These are phyloP conservation scores for Xanthia togata DNA, from an alignment of 2,888 invertebrate genomes.

Conservation along the genomic window DNA sequence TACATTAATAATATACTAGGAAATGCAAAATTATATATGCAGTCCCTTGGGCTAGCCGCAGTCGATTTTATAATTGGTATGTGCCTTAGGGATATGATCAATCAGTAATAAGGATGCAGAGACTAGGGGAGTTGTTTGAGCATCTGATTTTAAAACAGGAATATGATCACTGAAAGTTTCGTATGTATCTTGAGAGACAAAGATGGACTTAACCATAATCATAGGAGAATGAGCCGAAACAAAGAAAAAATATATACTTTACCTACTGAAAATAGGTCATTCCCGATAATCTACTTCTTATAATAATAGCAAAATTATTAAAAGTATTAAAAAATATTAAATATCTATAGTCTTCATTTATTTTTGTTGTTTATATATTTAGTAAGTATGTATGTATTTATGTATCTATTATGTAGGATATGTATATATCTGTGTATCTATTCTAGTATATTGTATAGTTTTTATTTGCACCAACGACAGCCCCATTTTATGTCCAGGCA, in stretches of 20 bases:
- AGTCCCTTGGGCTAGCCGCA: slow-evolving; percentile 4
- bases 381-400: no score
- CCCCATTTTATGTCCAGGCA: no score
- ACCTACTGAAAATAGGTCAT: background rate
- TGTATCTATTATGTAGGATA: no score
- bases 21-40: slow-evolving; percentile 24
- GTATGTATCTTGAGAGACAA: background rate
- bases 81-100: slow-evolving; percentile 20
- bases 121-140: background rate
- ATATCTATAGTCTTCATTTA: no score
- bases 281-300: background rate
- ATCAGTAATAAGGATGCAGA: slow-evolving; percentile 16
- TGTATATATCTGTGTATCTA: no score
- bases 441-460: no score
- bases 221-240: background rate
- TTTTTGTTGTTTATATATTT: no score
- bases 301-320: no score
- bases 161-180: background rate
- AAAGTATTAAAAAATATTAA: no score
- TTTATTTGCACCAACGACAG: no score
- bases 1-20: background rate
- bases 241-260: background rate
- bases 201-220: background rate
- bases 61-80: slow-evolving; percentile 29
- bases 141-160: background rate